Base-by-base conservation (phyloP, 2,797 vertebrate genomes). In the Periophthalmus magnuspinnatus region DNA sequence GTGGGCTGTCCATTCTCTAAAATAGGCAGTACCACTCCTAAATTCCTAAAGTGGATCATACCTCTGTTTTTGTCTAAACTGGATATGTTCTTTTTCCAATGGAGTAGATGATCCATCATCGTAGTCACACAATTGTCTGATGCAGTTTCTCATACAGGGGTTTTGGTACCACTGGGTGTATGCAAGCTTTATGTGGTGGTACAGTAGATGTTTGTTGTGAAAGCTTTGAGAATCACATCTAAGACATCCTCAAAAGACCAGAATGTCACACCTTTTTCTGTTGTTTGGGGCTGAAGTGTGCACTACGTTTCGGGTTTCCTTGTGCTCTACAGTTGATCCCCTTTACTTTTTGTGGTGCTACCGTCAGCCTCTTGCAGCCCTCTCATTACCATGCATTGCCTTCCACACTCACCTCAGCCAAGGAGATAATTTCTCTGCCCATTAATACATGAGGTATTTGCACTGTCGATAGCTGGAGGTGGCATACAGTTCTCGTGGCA, bases 301-400 rank as follows among this genome's bases (percentile, higher is more conserved):
- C 41, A 64, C 16, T 41, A 17, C 32, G 48, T 38, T 36, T 48
- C 3, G 60, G 52, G 22, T 61, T 45, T 45, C 41, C 0, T 11
- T 87, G 85, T 34, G 5, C 50, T 17, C 21, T 56, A 22, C 32
- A 67, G n/a, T 41, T 54, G 1, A 56, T 87, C 88, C 5, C 33
- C 11, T 85, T 86, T 89, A 83, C 90, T 88, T 77, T 87, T 91
- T 90, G 91, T 95, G 96, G 96, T 96, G 96, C 96, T 97, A 94
- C 87, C 74, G 67, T 86, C 89, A 92, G 90, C 93, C 91, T 93
- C 88, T 79, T 88, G 28, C 36, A 71, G 88, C 91, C 82, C 92
- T 86, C 81, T 91, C 88, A 88, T 89, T 63, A 67, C 82, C 90
- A 89, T 84, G 68, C 86, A 84, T 80, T 86, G 90, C 90, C 91